Evolutionary conservation across 2,113 vertebrate species (phyloP).

Genomic region (Neolamprologus brichardi): DNA sequence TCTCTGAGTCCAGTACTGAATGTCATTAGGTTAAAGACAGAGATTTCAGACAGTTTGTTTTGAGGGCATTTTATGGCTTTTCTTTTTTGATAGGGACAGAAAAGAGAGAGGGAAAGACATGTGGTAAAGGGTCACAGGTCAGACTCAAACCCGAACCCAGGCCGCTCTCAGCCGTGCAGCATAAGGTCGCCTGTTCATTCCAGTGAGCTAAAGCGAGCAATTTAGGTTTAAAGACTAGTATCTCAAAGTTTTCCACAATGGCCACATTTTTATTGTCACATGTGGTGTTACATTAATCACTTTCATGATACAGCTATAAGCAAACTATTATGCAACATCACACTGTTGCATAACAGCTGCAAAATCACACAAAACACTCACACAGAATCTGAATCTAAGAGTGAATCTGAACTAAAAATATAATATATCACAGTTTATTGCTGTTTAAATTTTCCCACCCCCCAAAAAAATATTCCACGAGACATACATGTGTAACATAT

Average conservation of each 20-base stretch:
- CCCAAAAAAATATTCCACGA: accelerated
- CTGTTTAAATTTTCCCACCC: background rate
- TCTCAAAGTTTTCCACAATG: background rate
- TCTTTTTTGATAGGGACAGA: background rate
- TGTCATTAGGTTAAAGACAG: background rate
- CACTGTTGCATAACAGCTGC: background rate
- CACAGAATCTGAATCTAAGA: background rate
- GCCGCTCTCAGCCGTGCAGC: accelerated
- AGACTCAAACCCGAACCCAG: background rate
- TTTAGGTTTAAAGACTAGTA: background rate
- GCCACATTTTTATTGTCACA: background rate
- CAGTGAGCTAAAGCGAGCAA: background rate
- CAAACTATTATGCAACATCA: background rate
- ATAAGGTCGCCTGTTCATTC: background rate
- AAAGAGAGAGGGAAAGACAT: background rate
- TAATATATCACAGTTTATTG: background rate
- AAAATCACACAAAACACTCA: background rate
- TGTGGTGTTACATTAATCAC: background rate
- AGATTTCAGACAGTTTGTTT: background rate
- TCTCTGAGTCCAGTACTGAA: background rate
- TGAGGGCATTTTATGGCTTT: background rate
- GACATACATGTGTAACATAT: background rate
- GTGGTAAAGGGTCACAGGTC: background rate
- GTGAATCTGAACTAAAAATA: background rate
- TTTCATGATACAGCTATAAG: background rate